A percentile compares a stretch with the other conserved stretches of the same genome.
Conservation (phyloP, 2,113 vertebrate genomes). For the Eubucco bourcierii region DNA sequence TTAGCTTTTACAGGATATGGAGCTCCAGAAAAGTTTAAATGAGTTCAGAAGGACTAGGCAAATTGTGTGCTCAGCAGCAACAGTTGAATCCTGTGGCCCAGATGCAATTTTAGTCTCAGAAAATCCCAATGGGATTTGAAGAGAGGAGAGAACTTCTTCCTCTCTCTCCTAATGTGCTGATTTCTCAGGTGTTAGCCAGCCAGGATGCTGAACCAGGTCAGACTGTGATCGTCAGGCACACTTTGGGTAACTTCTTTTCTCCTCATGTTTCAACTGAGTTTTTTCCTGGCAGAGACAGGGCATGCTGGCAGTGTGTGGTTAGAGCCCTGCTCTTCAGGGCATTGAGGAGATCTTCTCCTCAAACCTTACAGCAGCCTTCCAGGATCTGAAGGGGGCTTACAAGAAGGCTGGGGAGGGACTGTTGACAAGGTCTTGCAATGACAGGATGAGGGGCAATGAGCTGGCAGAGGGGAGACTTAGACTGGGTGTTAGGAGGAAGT, state of each 20-base stretch:
- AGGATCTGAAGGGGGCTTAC: too few species aligned
- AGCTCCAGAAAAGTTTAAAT: not conserved
- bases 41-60: not conserved
- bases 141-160: not conserved
- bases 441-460: too few species aligned
- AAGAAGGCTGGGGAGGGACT: too few species aligned
- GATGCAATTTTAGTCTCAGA: not conserved
- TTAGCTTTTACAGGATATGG: not conserved
- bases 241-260: rapidly evolving
- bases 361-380: too few species aligned
- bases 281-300: not conserved
- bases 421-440: too few species aligned
- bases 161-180: not conserved
- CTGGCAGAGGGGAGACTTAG: too few species aligned
- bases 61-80: not conserved
- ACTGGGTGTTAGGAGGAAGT: too few species aligned
- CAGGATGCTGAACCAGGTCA: not conserved
- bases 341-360: not conserved
- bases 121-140: not conserved
- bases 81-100: rapidly evolving
- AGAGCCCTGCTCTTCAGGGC: not conserved
- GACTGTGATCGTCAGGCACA: not conserved
- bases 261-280: not conserved
- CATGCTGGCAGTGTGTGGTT: rapidly evolving
- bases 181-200: not conserved